Evolutionary conservation across 2,797 vertebrate species (phyloP).

Genomic region (Xenentodon cancila): DNA sequence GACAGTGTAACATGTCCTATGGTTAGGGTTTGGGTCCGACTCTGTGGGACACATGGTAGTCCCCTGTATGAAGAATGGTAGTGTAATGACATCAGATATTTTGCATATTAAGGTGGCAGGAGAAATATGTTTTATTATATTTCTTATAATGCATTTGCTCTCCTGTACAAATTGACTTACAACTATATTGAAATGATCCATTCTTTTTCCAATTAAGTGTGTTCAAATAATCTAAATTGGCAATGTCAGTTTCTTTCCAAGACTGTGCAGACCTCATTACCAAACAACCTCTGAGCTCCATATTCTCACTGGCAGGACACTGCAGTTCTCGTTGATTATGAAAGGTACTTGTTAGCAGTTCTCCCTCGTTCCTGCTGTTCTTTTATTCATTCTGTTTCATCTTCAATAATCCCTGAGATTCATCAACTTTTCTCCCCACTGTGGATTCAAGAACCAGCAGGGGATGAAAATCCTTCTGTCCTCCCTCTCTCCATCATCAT

Average conservation of each 20-base stretch:
- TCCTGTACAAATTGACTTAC: neutral
- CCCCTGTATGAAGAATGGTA: too few species aligned
- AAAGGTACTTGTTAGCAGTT: neutral
- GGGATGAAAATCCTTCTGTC: slow-evolving; percentile 19
- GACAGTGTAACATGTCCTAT: too few species aligned
- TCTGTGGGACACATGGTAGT: too few species aligned
- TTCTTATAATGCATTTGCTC: too few species aligned
- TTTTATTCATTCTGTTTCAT: slow-evolving; percentile 18
- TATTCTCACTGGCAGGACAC: neutral
- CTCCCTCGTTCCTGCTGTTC: slow-evolving; percentile 8
- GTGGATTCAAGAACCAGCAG: slow-evolving; percentile 30
- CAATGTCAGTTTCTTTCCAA: neutral
- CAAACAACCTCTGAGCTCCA: neutral
- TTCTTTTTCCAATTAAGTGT: neutral
- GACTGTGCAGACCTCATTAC: neutral
- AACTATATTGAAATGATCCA: neutral
- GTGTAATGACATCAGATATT: too few species aligned
- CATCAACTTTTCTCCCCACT: slow-evolving; percentile 12
- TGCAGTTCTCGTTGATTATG: neutral
- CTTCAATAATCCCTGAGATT: slow-evolving; percentile 35
- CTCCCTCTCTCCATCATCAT: slow-evolving; percentile 15
- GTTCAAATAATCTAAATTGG: neutral
- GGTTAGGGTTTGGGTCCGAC: too few species aligned
- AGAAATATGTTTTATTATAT: too few species aligned
- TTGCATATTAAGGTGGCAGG: too few species aligned